Base-by-base conservation (phyloP, 2,888 invertebrate genomes). In the Ectobius pallidus region DNA sequence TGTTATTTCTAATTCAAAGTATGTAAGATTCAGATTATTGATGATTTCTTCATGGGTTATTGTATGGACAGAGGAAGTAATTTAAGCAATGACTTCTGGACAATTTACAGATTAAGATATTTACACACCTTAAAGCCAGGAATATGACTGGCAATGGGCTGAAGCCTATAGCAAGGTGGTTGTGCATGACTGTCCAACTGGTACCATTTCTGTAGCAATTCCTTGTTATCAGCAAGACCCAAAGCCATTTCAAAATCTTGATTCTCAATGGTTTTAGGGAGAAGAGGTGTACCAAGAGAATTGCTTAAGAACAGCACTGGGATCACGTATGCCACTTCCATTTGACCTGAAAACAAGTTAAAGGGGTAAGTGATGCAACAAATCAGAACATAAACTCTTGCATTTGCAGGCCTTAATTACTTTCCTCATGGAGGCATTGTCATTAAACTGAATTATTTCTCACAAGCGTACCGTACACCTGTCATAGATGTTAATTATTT, bases 241-340 rank as follows among this genome's bases (percentile, higher is more conserved):
- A 93, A 84, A 6, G 92, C 91, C 74, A 90, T 89, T 79, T 91
- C 89, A 82, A 93, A 94, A 84, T 94, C 93, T 1, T 92, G 89
- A 78, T 90, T 90, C 81, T 93, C 92, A 73, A 94, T 87, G 4
- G 91, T 92, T 78, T 91, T 90, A 0, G 94, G 94, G 74, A 93
- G 83, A 75, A 93, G 85, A 7, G 92, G 91, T 6, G 91, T 90
- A 30, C 93, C 93, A 75, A 93, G 83, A 0, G 91, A 91, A 30
- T 92, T 91, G 82, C 92, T 93, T 74, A 94, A 85, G 83, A 94
- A 93, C 76, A 94, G 82, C 39, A 94, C 88, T 0, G 93, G 93
- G 63, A 93, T 90, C 72, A 93, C 89, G 75, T 93, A 92, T 0
- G 92, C 91, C 0, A 90, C 86, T 77, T 91, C 90, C 74, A 89